These are phyloP conservation scores for Physella acuta DNA, from an alignment of 1,140 invertebrate genomes.

Conservation along the genomic window DNA sequence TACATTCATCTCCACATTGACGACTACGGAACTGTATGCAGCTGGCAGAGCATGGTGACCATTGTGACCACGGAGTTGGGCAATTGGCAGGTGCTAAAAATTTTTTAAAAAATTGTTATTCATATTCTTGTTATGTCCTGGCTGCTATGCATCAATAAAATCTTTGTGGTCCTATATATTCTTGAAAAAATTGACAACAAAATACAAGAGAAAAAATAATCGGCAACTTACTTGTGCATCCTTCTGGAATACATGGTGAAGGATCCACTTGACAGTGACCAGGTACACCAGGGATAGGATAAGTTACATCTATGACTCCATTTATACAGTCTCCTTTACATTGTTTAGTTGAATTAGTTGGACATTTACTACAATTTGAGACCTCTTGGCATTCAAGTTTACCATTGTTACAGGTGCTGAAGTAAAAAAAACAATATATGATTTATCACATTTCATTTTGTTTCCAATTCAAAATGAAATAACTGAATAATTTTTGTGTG, in stretches of 20 bases:
- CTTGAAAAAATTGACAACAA: background rate
- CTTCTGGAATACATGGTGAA: background rate
- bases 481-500: background rate
- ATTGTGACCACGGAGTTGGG: background rate
- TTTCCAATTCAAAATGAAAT: background rate
- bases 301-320: background rate
- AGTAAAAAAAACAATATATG: background rate
- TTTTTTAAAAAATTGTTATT: background rate
- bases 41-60: background rate
- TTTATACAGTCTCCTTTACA: background rate
- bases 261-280: background rate
- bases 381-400: background rate
- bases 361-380: background rate
- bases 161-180: background rate
- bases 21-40: background rate
- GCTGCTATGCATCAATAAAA: background rate
- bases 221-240: background rate
- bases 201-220: background rate
- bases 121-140: background rate
- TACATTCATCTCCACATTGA: background rate
- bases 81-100: background rate
- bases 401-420: background rate
- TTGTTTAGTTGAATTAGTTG: background rate
- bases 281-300: background rate
- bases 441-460: background rate